Conservation (phyloP, 2,888 invertebrate species). For the Volucella zonaria region DNA sequence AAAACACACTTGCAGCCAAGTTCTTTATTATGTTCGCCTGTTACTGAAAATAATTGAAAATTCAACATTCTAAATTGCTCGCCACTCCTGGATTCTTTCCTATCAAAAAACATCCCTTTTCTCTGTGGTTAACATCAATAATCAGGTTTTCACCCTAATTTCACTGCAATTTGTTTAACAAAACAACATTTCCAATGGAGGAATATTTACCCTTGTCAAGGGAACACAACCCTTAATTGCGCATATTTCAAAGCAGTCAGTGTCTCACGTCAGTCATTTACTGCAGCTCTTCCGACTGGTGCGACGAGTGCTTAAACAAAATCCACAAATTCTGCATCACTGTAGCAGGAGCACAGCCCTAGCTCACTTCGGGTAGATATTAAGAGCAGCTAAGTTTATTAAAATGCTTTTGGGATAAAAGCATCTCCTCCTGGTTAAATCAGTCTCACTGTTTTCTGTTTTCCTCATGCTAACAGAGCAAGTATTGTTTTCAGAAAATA, state of each 20-base stretch:
- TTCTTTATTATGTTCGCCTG: slow-evolving; percentile 37
- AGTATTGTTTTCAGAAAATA: slow-evolving; percentile 3
- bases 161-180: slow-evolving; percentile 67
- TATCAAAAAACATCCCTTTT: neutral
- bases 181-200: slow-evolving; percentile 63
- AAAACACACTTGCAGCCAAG: neutral
- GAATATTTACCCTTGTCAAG: slow-evolving; percentile 54
- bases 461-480: no score
- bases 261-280: slow-evolving; percentile 36
- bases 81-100: neutral
- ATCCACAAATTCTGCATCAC: slow-evolving; percentile 23
- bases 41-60: slow-evolving; percentile 38
- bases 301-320: slow-evolving; percentile 46
- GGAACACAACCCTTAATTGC: slow-evolving; percentile 59
- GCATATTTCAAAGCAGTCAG: slow-evolving; percentile 55
- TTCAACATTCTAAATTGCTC: slow-evolving; percentile 45
- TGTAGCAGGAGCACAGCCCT: slow-evolving; percentile 1
- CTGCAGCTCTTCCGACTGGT: slow-evolving; percentile 12
- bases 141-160: slow-evolving; percentile 73
- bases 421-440: neutral
- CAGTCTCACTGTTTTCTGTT: neutral
- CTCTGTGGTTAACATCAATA: slow-evolving; percentile 46
- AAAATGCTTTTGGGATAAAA: slow-evolving; percentile 30
- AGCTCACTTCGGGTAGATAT: slow-evolving; percentile 6
- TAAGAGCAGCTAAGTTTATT: slow-evolving; percentile 49